These are phyloP conservation scores for human (Homo sapiens) DNA, from an alignment of 2,113 vertebrate genomes.

Conservation along the genomic window DNA sequence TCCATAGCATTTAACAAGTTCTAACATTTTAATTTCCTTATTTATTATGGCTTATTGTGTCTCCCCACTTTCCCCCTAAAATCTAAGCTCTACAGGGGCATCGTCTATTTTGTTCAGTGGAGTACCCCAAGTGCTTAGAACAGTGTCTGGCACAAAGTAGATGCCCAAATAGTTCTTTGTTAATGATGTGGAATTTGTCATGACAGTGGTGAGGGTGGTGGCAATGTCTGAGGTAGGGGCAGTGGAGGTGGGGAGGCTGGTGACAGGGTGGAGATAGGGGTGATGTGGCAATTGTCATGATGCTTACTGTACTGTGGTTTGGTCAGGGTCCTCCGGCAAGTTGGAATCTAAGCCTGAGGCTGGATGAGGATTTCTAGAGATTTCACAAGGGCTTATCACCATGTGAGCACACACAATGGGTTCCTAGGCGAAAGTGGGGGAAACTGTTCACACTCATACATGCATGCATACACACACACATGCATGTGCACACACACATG, in stretches of 20 bases:
- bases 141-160: not conserved
- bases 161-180: not conserved
- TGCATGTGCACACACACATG: no score
- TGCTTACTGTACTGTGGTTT: no score
- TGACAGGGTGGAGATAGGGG: not conserved
- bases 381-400: not conserved
- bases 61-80: not conserved
- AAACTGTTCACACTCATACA: not conserved
- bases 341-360: not conserved
- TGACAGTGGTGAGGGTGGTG: not conserved
- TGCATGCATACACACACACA: no score
- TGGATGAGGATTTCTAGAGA: not conserved
- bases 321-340: not conserved
- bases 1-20: not conserved
- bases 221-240: not conserved
- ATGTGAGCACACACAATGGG: not conserved
- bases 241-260: not conserved
- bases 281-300: not conserved
- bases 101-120: not conserved
- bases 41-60: not conserved
- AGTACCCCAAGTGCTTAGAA: not conserved
- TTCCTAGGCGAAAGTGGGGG: not conserved
- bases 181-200: no score
- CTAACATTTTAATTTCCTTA: not conserved
- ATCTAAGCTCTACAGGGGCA: not conserved